Percentiles rank a stretch among this genome's conserved stretches.
phyloP scores from a whole-genome alignment of 2,113 vertebrate genomes.

The Actenoides hombroni region DNA sequence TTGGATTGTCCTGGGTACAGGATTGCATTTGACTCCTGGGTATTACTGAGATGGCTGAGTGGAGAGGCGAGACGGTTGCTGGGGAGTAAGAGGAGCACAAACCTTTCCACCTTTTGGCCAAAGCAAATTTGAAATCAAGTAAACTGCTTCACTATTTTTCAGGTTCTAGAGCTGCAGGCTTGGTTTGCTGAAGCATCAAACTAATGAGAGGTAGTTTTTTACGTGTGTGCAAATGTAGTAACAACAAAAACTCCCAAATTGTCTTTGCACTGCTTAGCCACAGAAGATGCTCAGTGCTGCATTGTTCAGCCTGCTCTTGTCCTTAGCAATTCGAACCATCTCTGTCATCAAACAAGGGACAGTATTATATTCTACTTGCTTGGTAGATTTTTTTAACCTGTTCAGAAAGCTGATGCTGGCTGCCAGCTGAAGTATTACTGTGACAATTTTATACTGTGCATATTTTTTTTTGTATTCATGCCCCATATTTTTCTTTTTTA shows the following conservation, averaged over 20 bases:
- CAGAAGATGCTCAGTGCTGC: neutral
- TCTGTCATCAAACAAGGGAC: neutral
- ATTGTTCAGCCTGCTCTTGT: neutral
- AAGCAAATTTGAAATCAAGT: neutral
- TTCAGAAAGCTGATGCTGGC: neutral
- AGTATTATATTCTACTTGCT: neutral
- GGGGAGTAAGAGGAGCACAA: neutral
- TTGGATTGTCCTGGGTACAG: neutral
- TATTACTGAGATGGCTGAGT: neutral
- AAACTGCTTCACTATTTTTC: neutral
- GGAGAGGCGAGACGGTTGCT: neutral
- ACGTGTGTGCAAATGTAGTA: neutral
- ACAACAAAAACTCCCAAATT: neutral
- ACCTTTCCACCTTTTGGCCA: neutral
- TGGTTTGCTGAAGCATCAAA: neutral
- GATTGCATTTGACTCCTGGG: neutral
- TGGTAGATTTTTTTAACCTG: neutral
- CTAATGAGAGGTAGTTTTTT: neutral
- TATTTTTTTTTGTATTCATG: no score
- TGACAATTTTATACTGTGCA: neutral
- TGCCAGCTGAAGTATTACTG: neutral
- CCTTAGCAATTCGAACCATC: neutral
- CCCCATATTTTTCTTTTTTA: no score
- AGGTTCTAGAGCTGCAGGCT: neutral
- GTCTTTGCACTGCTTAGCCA: neutral